Evolutionary conservation across 2,797 vertebrate species (phyloP), one percentile per base, ranked within the genome.

Genomic region (Helostoma temminkii): DNA sequence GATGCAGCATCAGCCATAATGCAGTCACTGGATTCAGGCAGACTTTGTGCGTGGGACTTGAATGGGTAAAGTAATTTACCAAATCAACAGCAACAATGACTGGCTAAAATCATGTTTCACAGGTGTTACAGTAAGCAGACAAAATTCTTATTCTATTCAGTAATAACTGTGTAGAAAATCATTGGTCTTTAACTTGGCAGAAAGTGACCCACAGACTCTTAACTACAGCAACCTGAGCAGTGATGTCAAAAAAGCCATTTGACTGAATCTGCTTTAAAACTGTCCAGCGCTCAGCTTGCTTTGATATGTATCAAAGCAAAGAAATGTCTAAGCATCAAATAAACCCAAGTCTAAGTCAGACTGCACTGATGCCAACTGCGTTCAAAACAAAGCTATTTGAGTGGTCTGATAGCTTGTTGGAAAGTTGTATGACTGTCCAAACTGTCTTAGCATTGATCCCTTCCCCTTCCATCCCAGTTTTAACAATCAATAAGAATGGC

Each of bases 391-490:
- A 46, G 32, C 24, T 30, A 50, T 66, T 59, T 41, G 0, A 55
- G 56, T 22, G 45, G 18, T 50, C 37, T 61, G 37, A 71, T 74
- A 50, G 61, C 53, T 41, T 56, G 66, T 68, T 77, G 65, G 76
- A 88, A 88, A 90, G 76, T 88, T 89, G 77, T 66, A 76, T 48
- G 76, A 66, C 72, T 88, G 78, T 84, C 77, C 65, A 87, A 86
- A 88, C 75, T 69, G 74, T 79, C 67, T 90, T 64, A 76, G 62
- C 81, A 89, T 91, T 82, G 89, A 91, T 90, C 74, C 71, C 24
- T 37, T 39, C 19, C 26, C 47, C 18, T 43, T 81, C 74, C 66
- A 76, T 81, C 47, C 69, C 62, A 24, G 21, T 34, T 60, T 53
- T 19, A 41, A 24, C 60, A 49, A 76, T 81, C 64, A 65, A 81